These are phyloP conservation scores for Pyrrhosoma nymphula DNA, from an alignment of 2,888 invertebrate genomes.

Conservation along the genomic window DNA sequence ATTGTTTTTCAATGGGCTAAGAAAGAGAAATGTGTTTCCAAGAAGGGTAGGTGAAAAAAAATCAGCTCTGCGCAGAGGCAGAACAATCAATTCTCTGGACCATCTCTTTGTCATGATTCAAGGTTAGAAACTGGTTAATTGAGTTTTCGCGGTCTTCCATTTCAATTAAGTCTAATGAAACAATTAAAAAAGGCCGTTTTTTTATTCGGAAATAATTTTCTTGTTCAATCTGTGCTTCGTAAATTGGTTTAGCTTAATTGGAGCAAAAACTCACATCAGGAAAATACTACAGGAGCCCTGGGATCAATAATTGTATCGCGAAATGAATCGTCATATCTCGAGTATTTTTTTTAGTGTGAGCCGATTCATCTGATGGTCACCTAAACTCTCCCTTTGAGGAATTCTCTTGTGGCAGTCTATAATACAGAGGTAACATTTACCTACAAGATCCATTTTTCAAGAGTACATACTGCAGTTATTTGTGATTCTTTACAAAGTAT, in stretches of 20 bases:
- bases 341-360: neutral
- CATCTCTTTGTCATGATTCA: too few relatives aligned
- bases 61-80: neutral
- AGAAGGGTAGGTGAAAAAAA: neutral
- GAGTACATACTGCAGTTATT: too few relatives aligned
- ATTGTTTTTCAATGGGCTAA: too few relatives aligned
- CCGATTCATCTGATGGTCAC: too few relatives aligned
- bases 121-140: neutral
- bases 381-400: too few relatives aligned
- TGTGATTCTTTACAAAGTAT: too few relatives aligned
- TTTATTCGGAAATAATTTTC: neutral
- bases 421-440: too few relatives aligned
- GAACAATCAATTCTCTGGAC: too few relatives aligned
- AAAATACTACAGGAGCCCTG: neutral
- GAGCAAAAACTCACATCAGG: neutral
- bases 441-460: too few relatives aligned
- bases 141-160: neutral
- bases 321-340: neutral
- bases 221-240: neutral
- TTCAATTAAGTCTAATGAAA: neutral
- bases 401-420: too few relatives aligned
- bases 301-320: neutral
- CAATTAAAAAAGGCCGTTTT: neutral
- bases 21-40: too few relatives aligned
- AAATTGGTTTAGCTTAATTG: conserved; percentile 1